Evolutionary conservation across 2,888 invertebrate genomes (phyloP).

Genomic region (Drosophila lutescens): DNA sequence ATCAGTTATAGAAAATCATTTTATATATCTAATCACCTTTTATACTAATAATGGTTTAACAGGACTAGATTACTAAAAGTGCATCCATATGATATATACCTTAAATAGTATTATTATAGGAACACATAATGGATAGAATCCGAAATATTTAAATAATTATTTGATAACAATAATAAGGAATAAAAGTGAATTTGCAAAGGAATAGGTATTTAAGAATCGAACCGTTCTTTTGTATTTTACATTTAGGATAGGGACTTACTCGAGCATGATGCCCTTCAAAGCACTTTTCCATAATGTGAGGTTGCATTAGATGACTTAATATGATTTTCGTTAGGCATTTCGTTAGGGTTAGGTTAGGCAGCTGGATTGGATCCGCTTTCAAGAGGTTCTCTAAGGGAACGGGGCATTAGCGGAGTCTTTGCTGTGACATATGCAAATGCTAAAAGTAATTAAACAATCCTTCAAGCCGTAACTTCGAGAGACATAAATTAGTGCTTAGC

Average conservation of each 20-base stretch:
- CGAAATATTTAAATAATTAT: no score
- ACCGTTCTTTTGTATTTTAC: not conserved
- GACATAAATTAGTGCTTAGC: conserved; percentile 57
- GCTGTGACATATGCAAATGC: conserved; percentile 72
- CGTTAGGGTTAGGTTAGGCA: not conserved
- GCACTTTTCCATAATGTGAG: conserved; percentile 32
- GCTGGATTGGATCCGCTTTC: conserved; percentile 25
- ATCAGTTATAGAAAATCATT: no score
- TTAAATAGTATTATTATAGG: no score
- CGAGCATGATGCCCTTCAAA: conserved; percentile 15
- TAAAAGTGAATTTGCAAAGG: not conserved
- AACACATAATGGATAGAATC: no score
- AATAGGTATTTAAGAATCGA: not conserved
- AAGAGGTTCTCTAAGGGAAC: not conserved
- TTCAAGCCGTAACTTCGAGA: conserved; percentile 34
- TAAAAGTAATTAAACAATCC: conserved; percentile 65
- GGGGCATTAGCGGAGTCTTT: conserved; percentile 8
- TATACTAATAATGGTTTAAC: no score
- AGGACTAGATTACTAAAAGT: no score
- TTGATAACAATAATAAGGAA: no score
- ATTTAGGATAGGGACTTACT: conserved; percentile 1
- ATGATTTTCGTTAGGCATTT: conserved; percentile 39
- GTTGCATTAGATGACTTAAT: conserved; percentile 60
- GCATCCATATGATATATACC: no score
- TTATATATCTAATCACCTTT: no score